These are phyloP conservation scores for Drosophila novamexicana DNA, from an alignment of 1,140 invertebrate species.

Conservation along the genomic window DNA sequence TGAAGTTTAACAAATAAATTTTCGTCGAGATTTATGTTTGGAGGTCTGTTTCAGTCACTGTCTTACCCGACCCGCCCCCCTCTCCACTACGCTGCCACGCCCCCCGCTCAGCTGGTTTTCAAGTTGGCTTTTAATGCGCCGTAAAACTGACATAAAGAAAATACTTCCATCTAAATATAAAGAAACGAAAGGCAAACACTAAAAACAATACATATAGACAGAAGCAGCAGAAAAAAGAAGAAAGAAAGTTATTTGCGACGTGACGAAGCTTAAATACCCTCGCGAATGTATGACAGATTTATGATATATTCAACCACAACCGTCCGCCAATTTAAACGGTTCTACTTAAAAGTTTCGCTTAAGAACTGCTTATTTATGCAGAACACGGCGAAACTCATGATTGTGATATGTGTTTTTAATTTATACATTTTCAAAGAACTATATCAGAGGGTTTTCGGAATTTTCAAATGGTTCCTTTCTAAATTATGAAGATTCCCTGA, in stretches of 20 bases:
- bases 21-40: constrained; percentile 68
- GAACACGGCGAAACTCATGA: no score
- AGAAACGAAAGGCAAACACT: constrained; percentile 55
- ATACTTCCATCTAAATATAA: constrained; percentile 79
- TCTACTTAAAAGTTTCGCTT: no score
- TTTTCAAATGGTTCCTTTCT: no score
- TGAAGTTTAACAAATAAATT: constrained; percentile 76
- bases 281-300: not conserved
- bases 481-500: no score
- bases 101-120: constrained; percentile 41
- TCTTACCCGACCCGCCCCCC: constrained; percentile 18
- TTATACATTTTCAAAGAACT: not conserved
- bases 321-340: no score
- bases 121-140: constrained; percentile 55
- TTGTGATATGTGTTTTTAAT: not conserved
- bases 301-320: not conserved
- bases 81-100: not conserved
- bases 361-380: no score
- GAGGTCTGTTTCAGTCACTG: constrained; percentile 36
- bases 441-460: no score
- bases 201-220: constrained; percentile 13
- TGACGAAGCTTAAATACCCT: constrained; percentile 6
- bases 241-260: not conserved
- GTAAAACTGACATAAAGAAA: constrained; percentile 64
- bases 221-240: constrained; percentile 1